Conservation (phyloP, 1,140 invertebrate genomes). For the fruit fly (Drosophila melanogaster) region DNA sequence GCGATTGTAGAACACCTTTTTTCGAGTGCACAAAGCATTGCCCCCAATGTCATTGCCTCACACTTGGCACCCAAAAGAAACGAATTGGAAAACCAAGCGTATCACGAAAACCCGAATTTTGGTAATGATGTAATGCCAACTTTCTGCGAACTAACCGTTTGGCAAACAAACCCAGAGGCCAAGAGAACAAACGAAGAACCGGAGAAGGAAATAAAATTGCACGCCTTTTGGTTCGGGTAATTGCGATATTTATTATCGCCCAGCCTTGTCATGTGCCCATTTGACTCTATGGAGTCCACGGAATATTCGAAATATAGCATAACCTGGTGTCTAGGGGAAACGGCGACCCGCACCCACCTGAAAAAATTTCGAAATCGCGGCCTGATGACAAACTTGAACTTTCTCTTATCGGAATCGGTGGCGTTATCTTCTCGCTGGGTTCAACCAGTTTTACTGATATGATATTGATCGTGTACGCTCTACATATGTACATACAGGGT, state of each 20-base stretch:
- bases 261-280: slow-evolving; percentile 25
- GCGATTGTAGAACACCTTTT: slow-evolving; percentile 9
- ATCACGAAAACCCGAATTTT: slow-evolving; percentile 19
- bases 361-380: slow-evolving; percentile 4
- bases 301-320: not conserved
- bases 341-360: slow-evolving; percentile 7
- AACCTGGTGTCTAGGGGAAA: not conserved
- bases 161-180: slow-evolving; percentile 22
- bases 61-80: slow-evolving; percentile 47
- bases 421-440: slow-evolving; percentile 55
- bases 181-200: slow-evolving; percentile 16
- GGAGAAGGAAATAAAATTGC: slow-evolving; percentile 56
- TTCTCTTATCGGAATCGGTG: slow-evolving; percentile 43
- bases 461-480: slow-evolving; percentile 30
- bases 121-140: slow-evolving; percentile 66
- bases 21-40: slow-evolving; percentile 31
- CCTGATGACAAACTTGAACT: slow-evolving; percentile 52
- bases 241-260: slow-evolving; percentile 54
- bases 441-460: slow-evolving; percentile 53
- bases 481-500: slow-evolving; percentile 16
- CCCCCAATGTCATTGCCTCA: slow-evolving; percentile 62
- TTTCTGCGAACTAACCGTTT: slow-evolving; percentile 41
- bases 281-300: not conserved
- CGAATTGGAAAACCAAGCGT: slow-evolving; percentile 29
- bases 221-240: slow-evolving; percentile 68